Base-by-base conservation (phyloP, 2,888 invertebrate genomes). In the Hirtodrosophila alboralis region DNA sequence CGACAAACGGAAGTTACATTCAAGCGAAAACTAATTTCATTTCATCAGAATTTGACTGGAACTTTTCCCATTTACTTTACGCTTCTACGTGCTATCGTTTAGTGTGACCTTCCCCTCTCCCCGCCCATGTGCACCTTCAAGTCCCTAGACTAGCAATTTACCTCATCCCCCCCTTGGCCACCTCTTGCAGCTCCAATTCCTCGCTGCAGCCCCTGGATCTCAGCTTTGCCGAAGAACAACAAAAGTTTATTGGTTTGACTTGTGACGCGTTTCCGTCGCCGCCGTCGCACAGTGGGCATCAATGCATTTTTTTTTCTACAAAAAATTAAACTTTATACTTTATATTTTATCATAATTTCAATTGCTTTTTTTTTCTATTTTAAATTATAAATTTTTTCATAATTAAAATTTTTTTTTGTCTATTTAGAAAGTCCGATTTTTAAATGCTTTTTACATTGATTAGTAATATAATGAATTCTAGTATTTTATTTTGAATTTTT, bases 11-110 rank as follows among this genome's bases (percentile, higher is more conserved):
- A 75, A 77, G 74, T 67, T 74, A 74, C 61, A 75, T 61, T 76
- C 75, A 75, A 75, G 75, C 75, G 75, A 75, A 76, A 77, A 76
- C 75, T 76, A 76, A 76, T 76, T 76, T 76, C 78, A 78, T 76
- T 78, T 76, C 75, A 76, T 78, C 75, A 75, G 62, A 78, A 78
- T 78, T 76, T 75, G 78, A 78, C 75, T 76, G 57, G 71, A 76
- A 78, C 71, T 74, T 78, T 76, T 78, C 61, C 78, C 78, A 75
- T 75, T 75, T 76, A 63, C 73, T 72, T 72, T 52, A 64, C 69
- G 73, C 72, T 41, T 38, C 61, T 76, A 76, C 77, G 73, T 73
- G 73, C 59, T 54, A 76, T 61, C 77, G 77, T 62, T 76, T 76
- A 76, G 69, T 52, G 44, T 51, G 56, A 66, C 51, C 54, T n/a